Evolutionary conservation across 2,113 vertebrate species (phyloP).

Genomic region (Megalops atlanticus): DNA sequence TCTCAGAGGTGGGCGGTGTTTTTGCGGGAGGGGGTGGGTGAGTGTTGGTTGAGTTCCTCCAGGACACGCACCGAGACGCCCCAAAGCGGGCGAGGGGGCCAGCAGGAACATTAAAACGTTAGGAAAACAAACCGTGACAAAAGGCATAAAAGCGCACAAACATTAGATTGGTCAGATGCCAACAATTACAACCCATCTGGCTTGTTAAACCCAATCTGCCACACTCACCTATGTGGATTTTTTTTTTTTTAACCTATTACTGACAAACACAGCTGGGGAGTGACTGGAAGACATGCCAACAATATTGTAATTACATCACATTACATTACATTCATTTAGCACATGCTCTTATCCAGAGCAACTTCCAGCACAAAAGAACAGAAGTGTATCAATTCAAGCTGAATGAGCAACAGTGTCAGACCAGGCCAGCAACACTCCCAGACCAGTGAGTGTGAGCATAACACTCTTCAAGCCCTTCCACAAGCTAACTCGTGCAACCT

Average conservation of each 20-base stretch:
- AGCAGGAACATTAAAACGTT: conserved; percentile 76
- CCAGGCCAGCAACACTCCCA: no score
- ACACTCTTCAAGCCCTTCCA: no score
- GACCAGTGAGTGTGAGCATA: no score
- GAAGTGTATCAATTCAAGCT: no score
- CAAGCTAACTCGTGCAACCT: no score
- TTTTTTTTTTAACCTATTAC: conserved; percentile 35
- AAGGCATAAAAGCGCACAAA: conserved; percentile 94
- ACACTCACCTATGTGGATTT: conserved; percentile 66
- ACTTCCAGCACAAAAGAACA: no score
- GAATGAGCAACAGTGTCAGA: no score
- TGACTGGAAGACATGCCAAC: conserved; percentile 32
- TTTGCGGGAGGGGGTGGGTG: no score
- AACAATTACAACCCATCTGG: conserved; percentile 97
- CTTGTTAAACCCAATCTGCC: conserved; percentile 98
- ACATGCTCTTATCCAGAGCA: no score
- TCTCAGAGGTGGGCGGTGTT: no score
- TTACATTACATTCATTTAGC: no score
- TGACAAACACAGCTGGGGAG: conserved; percentile 35
- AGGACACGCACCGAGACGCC: conserved; percentile 63
- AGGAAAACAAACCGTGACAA: conserved; percentile 92
- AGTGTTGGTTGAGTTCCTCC: conserved; percentile 64
- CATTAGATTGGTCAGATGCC: conserved; percentile 91
- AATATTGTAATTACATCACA: not conserved
- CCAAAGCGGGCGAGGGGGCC: conserved; percentile 65